Conservation (phyloP, 1,140 invertebrate genomes). For the Asbolus verrucosus region DNA sequence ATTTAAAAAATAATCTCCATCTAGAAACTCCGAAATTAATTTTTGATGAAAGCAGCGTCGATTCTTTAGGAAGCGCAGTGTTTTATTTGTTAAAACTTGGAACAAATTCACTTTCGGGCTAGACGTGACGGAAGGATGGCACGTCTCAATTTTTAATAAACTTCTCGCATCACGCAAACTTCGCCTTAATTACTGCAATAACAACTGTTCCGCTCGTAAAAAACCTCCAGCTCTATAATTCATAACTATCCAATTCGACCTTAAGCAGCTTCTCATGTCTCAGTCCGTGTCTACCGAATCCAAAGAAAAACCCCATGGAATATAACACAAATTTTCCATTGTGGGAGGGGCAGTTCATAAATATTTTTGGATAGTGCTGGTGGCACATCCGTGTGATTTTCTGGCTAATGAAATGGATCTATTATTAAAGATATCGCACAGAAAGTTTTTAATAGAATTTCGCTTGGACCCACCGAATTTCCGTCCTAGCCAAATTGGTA, state of each 20-base stretch:
- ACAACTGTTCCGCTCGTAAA: too few species aligned
- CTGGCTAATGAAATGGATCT: neutral
- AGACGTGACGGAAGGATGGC: neutral
- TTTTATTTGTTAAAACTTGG: neutral
- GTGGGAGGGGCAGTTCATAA: too few species aligned
- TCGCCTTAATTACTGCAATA: too few species aligned
- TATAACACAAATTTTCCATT: too few species aligned
- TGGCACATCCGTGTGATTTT: neutral
- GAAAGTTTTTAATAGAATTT: constrained; percentile 17
- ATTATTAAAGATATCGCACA: neutral
- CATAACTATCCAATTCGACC: too few species aligned
- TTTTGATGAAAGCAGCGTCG: constrained; percentile 6
- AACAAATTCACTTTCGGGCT: too few species aligned
- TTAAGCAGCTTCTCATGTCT: too few species aligned
- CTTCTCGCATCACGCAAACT: too few species aligned
- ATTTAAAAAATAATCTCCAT: constrained; percentile 10
- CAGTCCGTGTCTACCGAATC: neutral
- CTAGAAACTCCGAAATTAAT: neutral
- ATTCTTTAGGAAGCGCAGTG: neutral
- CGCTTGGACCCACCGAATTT: neutral
- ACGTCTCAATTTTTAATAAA: neutral
- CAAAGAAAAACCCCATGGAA: neutral
- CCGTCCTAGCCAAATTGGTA: constrained; percentile 5
- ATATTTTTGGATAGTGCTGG: neutral
- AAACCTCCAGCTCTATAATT: too few species aligned